These are phyloP conservation scores for Bombus sylvicola DNA, from an alignment of 1,140 invertebrate genomes.

Conservation along the genomic window DNA sequence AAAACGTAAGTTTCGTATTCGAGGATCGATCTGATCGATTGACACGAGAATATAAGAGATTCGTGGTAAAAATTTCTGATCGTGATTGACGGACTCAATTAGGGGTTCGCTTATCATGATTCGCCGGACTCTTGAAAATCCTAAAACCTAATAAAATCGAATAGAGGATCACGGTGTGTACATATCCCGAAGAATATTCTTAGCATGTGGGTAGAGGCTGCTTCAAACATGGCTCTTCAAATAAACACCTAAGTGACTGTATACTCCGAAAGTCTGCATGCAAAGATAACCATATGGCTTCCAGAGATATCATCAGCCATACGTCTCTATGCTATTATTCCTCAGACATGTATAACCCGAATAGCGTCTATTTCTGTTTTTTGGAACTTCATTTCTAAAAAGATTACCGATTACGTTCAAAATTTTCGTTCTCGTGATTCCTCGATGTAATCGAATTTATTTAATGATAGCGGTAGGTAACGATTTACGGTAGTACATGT, in stretches of 20 bases:
- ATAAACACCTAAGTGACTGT: conserved; percentile 80
- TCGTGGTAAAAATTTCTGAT: background rate
- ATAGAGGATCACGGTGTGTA: conserved; percentile 76
- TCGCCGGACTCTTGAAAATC: conserved; percentile 65
- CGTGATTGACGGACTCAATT: conserved; percentile 46
- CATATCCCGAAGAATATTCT: conserved; percentile 76
- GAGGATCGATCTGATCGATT: too few species aligned
- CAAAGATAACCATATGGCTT: conserved; percentile 82
- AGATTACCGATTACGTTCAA: background rate
- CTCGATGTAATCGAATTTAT: background rate
- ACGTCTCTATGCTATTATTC: conserved; percentile 63
- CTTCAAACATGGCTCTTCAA: conserved; percentile 77
- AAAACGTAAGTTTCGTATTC: background rate
- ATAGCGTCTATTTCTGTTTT: conserved; percentile 24
- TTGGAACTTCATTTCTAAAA: conserved; percentile 4
- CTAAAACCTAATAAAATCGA: conserved; percentile 82
- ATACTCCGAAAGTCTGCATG: conserved; percentile 73
- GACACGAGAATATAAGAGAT: background rate
- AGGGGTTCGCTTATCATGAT: conserved; percentile 48
- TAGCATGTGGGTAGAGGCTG: conserved; percentile 75
- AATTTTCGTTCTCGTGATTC: background rate
- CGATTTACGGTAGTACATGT: background rate
- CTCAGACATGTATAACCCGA: conserved; percentile 47
- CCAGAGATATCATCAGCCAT: conserved; percentile 70
- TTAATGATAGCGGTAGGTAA: background rate